Base-by-base conservation (phyloP, 2,888 invertebrate species). In the Hecatera dysodea region DNA sequence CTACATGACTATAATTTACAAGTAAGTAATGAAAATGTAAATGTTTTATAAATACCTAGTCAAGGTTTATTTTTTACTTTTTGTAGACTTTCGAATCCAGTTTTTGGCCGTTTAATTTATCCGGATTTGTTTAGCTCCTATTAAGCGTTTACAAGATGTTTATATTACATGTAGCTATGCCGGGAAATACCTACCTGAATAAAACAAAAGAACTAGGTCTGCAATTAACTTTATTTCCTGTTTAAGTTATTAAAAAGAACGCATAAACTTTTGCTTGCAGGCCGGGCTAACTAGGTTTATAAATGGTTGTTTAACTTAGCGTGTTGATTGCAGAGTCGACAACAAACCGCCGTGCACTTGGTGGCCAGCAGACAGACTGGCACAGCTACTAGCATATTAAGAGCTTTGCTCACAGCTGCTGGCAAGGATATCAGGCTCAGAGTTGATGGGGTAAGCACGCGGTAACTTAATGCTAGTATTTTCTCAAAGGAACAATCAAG, bases 291-390 rank as follows among this genome's bases (percentile, higher is more conserved):
- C n/a, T 53, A 5, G 36, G 33, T 48, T 84, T 64, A 65, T 56
- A 65, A 70, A 80, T 71, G 46, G 56, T 69, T 55, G 63, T 59
- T 68, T 70, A 8, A 81, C 69, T 90, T 60, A 56, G 56, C 53
- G 52, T 66, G 93, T 62, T 72, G 50, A 63, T 73, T 64, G 46
- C 93, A 99, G 99, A 98, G 98, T 75, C 98, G 98, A 78, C 97
- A 98, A 86, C 99, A 99, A 94, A 98, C 99, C 9, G 98, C 99
- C 2, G 98, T 99, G 2, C 99, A 99, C 95, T 96, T 99, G 92
- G 99, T 99, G 77, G 99, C 99, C 67, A 98, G 98, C 85, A 97
- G 99, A 87, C 98, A 98, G 92, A 98, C 98, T 0, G 99, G 99
- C 22, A 98, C 98, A 17, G 99, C 99, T 7, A 98, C 99, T 69